Evolutionary conservation across 2,113 vertebrate species (phyloP), one percentile per base, ranked within the genome.

Genomic region (Andinoacara biseriatus): DNA sequence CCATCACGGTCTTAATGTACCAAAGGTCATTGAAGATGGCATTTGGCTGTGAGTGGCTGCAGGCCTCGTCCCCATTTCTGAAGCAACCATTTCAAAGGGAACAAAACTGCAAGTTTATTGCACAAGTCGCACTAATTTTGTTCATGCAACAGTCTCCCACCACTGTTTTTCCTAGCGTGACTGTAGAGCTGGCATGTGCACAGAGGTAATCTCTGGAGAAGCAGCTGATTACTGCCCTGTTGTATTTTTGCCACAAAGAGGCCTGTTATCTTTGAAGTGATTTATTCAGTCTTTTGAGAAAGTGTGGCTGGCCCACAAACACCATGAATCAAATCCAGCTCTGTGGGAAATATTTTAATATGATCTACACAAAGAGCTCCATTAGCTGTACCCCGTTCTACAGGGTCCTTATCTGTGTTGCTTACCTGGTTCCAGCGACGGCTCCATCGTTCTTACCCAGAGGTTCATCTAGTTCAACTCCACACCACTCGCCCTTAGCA

Each of bases 401-500:
- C 8, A 61, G 17, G 29, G 17, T 20, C 35, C 18, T 11, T 7
- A 13, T 59, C 24, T 6, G 56, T 7, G 54, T 3, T 75, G 31
- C 24, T 58, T 74, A 99, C 98, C 98, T 98, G 18, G 98, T 98
- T 81, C 98, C 98, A 59, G 98, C 97, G 5, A 99, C 98, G 0
- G 98, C 98, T 2, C 98, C 98, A 3, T 99, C 98, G 0, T 99
- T 99, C 94, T 99, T 99, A 5, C 98, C 98, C 4, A 99, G 95
- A 2, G 98, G 98, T 56, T 99, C 98, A 1, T 99, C 98, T 46
- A 99, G 92, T 61, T 99, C 98, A 18, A 99, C 98, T 2, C 98
- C 98, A 56, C 98, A 99, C 98, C 98, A 99, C 1, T 98, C 98
- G 20, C 98, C 98, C 86, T 99, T 99, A 20, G 98, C 98, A 81